These are phyloP conservation scores for Metopia argyrocephala DNA, from an alignment of 2,888 invertebrate genomes.

Conservation along the genomic window DNA sequence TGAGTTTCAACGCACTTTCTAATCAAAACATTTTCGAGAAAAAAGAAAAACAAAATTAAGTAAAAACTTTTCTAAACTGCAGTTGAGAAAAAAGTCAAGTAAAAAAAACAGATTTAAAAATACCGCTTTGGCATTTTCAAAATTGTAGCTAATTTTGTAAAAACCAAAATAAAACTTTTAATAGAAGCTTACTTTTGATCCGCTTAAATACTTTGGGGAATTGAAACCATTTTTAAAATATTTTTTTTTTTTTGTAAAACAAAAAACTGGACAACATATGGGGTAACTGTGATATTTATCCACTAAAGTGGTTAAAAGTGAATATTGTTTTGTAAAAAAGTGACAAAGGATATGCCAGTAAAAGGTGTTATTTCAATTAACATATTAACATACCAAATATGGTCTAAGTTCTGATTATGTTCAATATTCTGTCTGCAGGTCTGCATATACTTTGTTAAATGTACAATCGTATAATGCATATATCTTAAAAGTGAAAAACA, in stretches of 20 bases:
- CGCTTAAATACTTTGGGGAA: neutral
- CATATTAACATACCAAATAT: no score
- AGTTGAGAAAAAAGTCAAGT: neutral
- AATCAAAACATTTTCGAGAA: neutral
- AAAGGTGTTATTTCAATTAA: neutral
- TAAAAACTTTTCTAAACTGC: neutral
- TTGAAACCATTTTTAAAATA: neutral
- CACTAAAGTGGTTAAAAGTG: neutral
- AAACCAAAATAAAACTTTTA: neutral
- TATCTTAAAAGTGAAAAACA: no score
- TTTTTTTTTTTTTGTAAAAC: neutral
- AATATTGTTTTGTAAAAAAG: neutral
- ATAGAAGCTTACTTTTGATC: neutral
- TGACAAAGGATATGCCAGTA: neutral
- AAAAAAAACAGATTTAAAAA: neutral
- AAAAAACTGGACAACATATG: neutral
- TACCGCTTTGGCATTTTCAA: neutral
- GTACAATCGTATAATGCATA: no score
- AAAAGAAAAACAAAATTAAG: neutral
- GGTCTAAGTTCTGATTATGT: no score
- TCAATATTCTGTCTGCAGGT: no score
- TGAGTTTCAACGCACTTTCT: slow-evolving; percentile 8
- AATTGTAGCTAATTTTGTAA: neutral
- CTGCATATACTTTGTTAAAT: no score
- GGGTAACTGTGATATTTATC: neutral